Evolutionary conservation across 2,113 vertebrate species (phyloP), one percentile per base, ranked within the genome.

Genomic region (Nycticebus coucang): DNA sequence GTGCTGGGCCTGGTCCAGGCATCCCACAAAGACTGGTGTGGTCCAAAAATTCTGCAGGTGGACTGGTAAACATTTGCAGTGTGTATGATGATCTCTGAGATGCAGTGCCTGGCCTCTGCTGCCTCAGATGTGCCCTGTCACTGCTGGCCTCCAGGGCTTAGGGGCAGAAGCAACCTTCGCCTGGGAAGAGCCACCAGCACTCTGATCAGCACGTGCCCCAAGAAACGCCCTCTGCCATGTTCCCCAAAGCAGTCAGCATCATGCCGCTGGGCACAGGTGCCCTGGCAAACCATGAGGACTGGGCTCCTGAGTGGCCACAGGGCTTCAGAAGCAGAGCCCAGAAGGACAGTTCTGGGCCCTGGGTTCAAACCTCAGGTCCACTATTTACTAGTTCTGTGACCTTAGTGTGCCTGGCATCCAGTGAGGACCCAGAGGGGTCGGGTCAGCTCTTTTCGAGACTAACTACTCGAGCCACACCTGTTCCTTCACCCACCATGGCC

Each of bases 151-250:
- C 35, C 0, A 3, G 81, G 57, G 24, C 28, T 21, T 12, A 3
- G 33, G 24, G 13, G 4, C 55, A 60, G 55, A 4, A 26, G 41
- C 22, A 1, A 64, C n/a, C 24, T 50, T 37, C 24, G 0, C 12
- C 66, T 5, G 2, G 62, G 12, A 60, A 69, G 24, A 53, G 77
- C 37, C 19, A 0, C 0, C 9, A 7, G 28, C 0, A 0, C 7
- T 50, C 55, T 35, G 33, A 37, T 21, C 5, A 53, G 50, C 33
- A 45, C 8, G n/a, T 33, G 4, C 62, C 83, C 24, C 6, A 57
- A 13, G 66, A 37, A 69, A 53, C 1, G 5, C 37, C 41, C 33
- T 35, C 60, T 22, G 19, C 69, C 19, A 4, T 7, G 17, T 4
- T 41, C 80, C 66, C 69, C 37, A 19, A 69, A 55, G 35, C 5